Base-by-base conservation (phyloP, 2,888 invertebrate species). In the Halictus ligatus region DNA sequence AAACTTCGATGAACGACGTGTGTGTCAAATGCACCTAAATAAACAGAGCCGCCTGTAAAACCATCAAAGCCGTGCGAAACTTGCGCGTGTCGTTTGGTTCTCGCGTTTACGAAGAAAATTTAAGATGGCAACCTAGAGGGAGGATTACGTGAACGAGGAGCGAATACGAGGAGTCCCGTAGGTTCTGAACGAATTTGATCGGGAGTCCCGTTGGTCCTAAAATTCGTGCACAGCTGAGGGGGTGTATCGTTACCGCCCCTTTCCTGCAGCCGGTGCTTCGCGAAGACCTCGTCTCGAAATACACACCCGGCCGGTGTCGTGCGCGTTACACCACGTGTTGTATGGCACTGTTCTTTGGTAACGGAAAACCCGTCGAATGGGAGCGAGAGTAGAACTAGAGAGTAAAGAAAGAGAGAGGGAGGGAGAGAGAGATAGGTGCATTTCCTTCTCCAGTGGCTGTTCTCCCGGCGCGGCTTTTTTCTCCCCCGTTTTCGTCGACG, bases 341-440 rank as follows among this genome's bases (percentile, higher is more conserved):
- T 79, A 69, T 84, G 81, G 78, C 71, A 54, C 74, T 48, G 82
- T 81, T 88, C 82, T 81, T 85, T 81, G 81, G 86, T 90, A 90
- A 90, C 80, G 75, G 80, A 85, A 89, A 86, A 86, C 88, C 86
- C 88, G 87, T 72, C 83, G 86, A 90, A 89, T 85, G 89, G 79
- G 86, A 80, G 58, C 69, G 1, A 69, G 35, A 40, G n/a, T n/a
- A 12, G 35, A 35, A 10, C 64, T 15, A 64, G 64, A 64, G 64
- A 64, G 35, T 35, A 35, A 29, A 60, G 25, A 0, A 60, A 12
- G 5, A 25, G 0, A 5, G 29, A 60, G 25, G 12, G n/a, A 25
- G 60, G 25, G 58, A 25, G 12, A 25, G 25, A 10, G 35, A 21
- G 21, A 35, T 3, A 21, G 67, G 21, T 21, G 60, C 79, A 54